Conservation (phyloP, 2,888 invertebrate genomes). For the Mongoloraphidia duomilia region DNA sequence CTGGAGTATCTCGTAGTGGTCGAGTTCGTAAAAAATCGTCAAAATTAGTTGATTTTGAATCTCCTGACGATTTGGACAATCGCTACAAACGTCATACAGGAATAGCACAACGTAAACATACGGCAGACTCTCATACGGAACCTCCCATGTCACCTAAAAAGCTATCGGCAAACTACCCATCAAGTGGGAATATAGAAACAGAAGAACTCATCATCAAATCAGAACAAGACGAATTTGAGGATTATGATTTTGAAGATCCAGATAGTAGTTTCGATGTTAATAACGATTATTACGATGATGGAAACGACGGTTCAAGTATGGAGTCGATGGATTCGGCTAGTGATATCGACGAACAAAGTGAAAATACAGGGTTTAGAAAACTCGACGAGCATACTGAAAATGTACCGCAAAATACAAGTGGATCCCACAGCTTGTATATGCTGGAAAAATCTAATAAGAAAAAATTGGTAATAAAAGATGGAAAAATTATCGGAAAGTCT, state of each 20-base stretch:
- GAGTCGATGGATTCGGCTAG: constrained; percentile 38
- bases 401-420: constrained; percentile 29
- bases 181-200: constrained; percentile 8
- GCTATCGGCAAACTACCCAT: constrained; percentile 1
- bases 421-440: constrained; percentile 53
- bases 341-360: constrained; percentile 31
- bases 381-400: constrained; percentile 32
- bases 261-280: constrained; percentile 7
- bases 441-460: constrained; percentile 67
- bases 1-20: constrained; percentile 78
- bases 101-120: constrained; percentile 18
- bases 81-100: constrained; percentile 36
- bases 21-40: constrained; percentile 89
- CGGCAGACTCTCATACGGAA: not conserved
- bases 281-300: constrained; percentile 20
- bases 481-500: constrained; percentile 50
- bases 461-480: constrained; percentile 50
- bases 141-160: not conserved
- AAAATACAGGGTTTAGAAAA: constrained; percentile 32
- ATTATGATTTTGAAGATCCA: not conserved
- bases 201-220: constrained; percentile 15
- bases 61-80: constrained; percentile 71
- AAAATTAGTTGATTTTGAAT: constrained; percentile 85
- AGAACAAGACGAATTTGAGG: constrained; percentile 26
- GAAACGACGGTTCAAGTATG: constrained; percentile 30